Base-by-base conservation (phyloP, 2,888 invertebrate genomes). In the Aleiodes alternator region DNA sequence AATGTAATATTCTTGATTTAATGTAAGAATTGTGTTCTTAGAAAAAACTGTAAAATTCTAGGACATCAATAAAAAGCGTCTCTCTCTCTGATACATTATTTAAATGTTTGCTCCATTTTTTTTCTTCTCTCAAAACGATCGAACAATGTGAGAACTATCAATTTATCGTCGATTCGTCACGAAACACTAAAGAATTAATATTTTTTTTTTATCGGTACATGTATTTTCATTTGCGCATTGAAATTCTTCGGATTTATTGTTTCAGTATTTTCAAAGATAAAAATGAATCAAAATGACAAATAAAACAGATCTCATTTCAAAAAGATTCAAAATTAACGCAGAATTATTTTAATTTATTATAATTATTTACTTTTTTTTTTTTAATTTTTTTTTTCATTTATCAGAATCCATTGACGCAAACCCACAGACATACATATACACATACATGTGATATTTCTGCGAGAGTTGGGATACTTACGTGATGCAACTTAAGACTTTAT, bases 401-500 rank as follows among this genome's bases (percentile, higher is more conserved):
- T 16, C 56, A 11, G 38, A 14, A 43, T 23, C 9, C 14, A 43
- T 61, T 48, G 29, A 68, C 66, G n/a, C 29, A 68, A 51, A 68
- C 68, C 68, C 51, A 68, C 51, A 68, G 31, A 51, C 68, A 23
- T 23, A 34, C 3, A 6, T 23, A 23, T 23, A 23, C 2, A 23
- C 23, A 23, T 23, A 23, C 23, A 23, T 23, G 48, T 23, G 16
- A 38, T 23, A 9, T 43, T 16, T 59, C 3, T 29, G 14, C 7
- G 51, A 68, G 68, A 68, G 68, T 51, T 53, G 68, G 50, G 31
- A 31, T 68, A 68, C 68, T 68, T 68, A 50, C 53, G 68, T 50
- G 50, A 68, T 50, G n/a, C 64, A 68, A 68, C 31, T 14, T 12
- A 34, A 48, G 16, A 51, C 53, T 0, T 31, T 53, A 29, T 23